A percentile compares a stretch with the other conserved stretches of the same genome.
Evolutionary conservation across 2,888 invertebrate species (phyloP).

Genomic region (Drosophila kokeensis): DNA sequence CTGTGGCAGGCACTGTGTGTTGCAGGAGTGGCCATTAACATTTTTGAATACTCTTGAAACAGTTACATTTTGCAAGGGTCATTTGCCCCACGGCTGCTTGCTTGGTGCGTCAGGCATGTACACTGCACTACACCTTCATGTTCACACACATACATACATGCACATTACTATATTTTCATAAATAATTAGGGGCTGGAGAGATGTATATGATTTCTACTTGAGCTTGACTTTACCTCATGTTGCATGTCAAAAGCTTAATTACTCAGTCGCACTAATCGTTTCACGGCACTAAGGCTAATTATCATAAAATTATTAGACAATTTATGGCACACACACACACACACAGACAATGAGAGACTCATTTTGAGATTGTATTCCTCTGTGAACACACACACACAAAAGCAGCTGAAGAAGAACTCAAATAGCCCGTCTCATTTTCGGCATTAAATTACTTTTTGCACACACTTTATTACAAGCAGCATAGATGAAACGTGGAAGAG

Average conservation of each 20-base stretch:
- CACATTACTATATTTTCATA: conserved; percentile 55
- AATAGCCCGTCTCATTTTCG: conserved; percentile 74
- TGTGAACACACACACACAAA: background rate
- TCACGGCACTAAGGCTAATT: conserved; percentile 76
- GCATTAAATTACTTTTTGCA: conserved; percentile 78
- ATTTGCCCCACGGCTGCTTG: background rate
- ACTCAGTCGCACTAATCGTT: conserved; percentile 72
- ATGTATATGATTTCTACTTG: conserved; percentile 16
- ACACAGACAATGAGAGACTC: conserved; percentile 7
- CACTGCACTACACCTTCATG: conserved; percentile 63
- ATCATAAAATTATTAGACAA: conserved; percentile 79
- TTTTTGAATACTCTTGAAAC: conserved; percentile 55
- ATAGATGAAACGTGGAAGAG: conserved; percentile 32
- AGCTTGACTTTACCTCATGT: conserved; percentile 37
- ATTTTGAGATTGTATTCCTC: conserved; percentile 9
- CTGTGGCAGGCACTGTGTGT: conserved; percentile 1
- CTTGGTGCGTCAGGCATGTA: conserved; percentile 14
- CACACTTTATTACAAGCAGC: conserved; percentile 73
- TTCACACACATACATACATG: conserved; percentile 24
- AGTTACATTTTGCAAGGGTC: conserved; percentile 63
- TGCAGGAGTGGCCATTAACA: background rate
- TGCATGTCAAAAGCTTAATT: conserved; percentile 65
- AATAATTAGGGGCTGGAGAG: conserved; percentile 38
- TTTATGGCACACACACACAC: conserved; percentile 50
- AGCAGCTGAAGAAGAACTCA: conserved; percentile 46